phyloP scores from a whole-genome alignment of 2,113 vertebrate species.

The Triplophysa siluroides region DNA sequence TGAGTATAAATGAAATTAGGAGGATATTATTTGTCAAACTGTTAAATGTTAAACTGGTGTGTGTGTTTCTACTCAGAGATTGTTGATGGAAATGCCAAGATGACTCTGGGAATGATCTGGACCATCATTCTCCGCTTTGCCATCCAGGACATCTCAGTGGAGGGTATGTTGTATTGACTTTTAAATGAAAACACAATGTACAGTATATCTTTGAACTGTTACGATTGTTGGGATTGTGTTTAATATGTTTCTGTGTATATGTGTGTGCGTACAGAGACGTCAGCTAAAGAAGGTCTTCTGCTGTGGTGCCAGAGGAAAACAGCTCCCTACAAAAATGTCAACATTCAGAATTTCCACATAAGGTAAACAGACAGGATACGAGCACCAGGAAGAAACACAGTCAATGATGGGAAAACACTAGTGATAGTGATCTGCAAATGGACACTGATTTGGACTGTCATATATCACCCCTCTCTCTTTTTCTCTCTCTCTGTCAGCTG shows the following conservation, averaged over 20 bases:
- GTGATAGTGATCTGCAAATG: not conserved
- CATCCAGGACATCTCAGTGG: slow-evolving; percentile 99
- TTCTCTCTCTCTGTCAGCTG: slow-evolving; percentile 74
- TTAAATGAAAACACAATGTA: not conserved
- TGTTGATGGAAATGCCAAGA: slow-evolving; percentile 96
- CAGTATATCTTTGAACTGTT: not conserved
- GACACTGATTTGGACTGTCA: not conserved
- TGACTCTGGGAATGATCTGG: slow-evolving; percentile 99
- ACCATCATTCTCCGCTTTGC: slow-evolving; percentile 99
- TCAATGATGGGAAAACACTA: not conserved
- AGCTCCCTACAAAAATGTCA: slow-evolving; percentile 98
- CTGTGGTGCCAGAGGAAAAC: slow-evolving; percentile 99
- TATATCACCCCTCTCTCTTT: not conserved
- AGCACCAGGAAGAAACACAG: not conserved
- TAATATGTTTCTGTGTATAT: slow-evolving; percentile 10
- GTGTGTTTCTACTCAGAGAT: slow-evolving; percentile 79
- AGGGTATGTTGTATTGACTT: slow-evolving; percentile 74
- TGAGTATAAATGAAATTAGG: too few relatives aligned
- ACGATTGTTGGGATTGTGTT: not conserved
- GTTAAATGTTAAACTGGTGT: slow-evolving; percentile 34
- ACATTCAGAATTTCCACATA: slow-evolving; percentile 99
- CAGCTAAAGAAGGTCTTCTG: slow-evolving; percentile 97
- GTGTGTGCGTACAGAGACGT: slow-evolving; percentile 81
- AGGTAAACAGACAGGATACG: slow-evolving; percentile 74
- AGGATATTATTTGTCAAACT: not conserved